Evolutionary conservation across 30 jellyfish, hydroid and myxozoan species (phyloP), one percentile per base, ranked within the genome.

Genomic region (Aurelia aurita complex sp. Pacific): DNA sequence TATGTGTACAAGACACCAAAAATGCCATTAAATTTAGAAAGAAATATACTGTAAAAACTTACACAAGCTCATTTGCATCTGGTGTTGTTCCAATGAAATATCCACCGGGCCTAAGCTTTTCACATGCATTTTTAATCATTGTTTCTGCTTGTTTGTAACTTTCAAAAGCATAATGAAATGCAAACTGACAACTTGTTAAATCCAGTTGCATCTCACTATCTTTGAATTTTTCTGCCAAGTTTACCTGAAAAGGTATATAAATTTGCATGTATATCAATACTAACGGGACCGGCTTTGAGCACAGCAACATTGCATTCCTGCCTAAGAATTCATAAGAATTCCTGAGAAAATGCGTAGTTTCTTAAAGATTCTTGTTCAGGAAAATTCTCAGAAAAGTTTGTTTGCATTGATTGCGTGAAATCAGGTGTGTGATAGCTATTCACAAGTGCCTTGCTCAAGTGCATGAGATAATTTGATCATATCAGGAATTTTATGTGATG

Each of bases 161-260:
- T 69, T 96, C 99, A 78, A 96, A 96, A 18, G 98, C 83, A 64
- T 96, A 96, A 64, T 96, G 99, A 36, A 86, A 91, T 7, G 99
- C 99, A 80, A 96, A 96, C 67, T 91, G 98, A 88, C 99, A 96
- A 82, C 99, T 96, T 32, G 98, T 92, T 68, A 92, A 36, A 75
- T 95, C 99, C 23, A 95, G 89, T 86, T 75, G 95, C 61, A 85
- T 89, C 13, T 82, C 91, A 14, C 90, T 79, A 40, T 83, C 80
- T 86, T 85, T 86, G 85, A 15, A 90, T 54, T 86, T 80, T 55
- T 95, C 93, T 1, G 80, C 36, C 53, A 95, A n/a, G 36, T 73
- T 74, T 38, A 46, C 96, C 99, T 95, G 77, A 53, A 67, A 70
- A 46, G 78, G 16, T 57, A 3, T 55, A 80, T 33, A 33, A 69